Evolutionary conservation across 2,113 vertebrate genomes (phyloP).

Genomic region (Tricholaema leucomelas): DNA sequence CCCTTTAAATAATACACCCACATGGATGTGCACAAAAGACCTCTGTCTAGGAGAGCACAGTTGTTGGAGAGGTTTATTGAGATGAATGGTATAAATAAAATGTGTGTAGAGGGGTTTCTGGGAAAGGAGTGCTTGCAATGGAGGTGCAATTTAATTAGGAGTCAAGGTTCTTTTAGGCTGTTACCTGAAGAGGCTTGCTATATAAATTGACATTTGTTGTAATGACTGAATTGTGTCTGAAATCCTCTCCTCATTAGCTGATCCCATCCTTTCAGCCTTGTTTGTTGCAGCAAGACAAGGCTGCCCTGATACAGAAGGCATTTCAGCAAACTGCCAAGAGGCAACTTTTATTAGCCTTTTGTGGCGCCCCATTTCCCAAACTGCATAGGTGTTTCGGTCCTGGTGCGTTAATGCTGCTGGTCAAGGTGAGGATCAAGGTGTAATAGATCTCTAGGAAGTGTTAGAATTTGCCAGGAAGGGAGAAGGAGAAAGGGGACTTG

Average conservation of each 20-base stretch:
- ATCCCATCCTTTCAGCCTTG: constrained; percentile 35
- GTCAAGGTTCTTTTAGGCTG: constrained; percentile 56
- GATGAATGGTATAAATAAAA: constrained; percentile 55
- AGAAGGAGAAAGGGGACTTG: not conserved
- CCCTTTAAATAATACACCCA: constrained; percentile 65
- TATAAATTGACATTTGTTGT: constrained; percentile 63
- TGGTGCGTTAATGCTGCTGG: not conserved
- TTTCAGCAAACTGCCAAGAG: constrained; percentile 11
- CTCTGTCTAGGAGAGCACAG: constrained; percentile 20
- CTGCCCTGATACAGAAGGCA: not conserved
- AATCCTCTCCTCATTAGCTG: constrained; percentile 41
- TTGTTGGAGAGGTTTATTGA: constrained; percentile 35
- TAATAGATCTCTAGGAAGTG: not conserved
- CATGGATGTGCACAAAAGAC: constrained; percentile 44
- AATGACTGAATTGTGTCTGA: constrained; percentile 60
- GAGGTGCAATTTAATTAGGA: constrained; percentile 64
- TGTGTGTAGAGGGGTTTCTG: constrained; percentile 24
- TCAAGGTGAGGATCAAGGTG: not conserved
- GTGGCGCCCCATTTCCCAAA: not conserved
- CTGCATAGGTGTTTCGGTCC: not conserved
- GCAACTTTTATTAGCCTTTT: constrained; percentile 1
- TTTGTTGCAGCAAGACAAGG: constrained; percentile 12
- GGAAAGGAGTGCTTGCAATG: constrained; percentile 29
- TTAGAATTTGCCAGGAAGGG: not conserved
- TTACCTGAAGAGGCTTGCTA: constrained; percentile 62